A percentile compares a stretch with the other conserved stretches of the same genome.
These are phyloP conservation scores for Oreotragus oreotragus DNA, from an alignment of 2,113 vertebrate species.

Conservation along the genomic window DNA sequence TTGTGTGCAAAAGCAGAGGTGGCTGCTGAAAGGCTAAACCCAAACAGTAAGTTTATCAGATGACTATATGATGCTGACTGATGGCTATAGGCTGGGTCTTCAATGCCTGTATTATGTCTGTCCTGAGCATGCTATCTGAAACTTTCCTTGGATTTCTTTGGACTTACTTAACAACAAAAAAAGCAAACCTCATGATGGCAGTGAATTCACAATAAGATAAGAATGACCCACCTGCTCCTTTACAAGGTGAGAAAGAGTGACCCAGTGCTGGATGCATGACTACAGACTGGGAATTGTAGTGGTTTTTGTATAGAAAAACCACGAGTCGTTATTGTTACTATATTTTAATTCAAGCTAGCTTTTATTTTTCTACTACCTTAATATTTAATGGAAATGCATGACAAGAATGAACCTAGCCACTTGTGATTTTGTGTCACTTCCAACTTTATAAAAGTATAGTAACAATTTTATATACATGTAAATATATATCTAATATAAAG, in stretches of 20 bases:
- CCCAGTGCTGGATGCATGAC: not conserved
- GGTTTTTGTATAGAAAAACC: not conserved
- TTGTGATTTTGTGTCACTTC: constrained; percentile 14
- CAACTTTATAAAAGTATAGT: not conserved
- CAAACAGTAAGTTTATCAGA: not conserved
- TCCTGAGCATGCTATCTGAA: not conserved
- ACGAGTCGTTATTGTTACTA: not conserved
- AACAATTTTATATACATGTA: not conserved
- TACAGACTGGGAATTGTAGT: not conserved
- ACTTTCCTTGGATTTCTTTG: not conserved
- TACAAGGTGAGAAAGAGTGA: not conserved
- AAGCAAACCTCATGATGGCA: not conserved
- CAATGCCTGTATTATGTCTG: not conserved
- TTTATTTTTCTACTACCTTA: not conserved
- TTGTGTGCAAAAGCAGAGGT: not conserved
- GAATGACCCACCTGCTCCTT: not conserved
- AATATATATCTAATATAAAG: not conserved
- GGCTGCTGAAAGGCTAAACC: not conserved
- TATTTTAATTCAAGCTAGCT: not conserved
- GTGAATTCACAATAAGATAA: not conserved
- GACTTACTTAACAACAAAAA: not conserved
- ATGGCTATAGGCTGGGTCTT: not conserved
- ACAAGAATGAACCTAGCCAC: not conserved
- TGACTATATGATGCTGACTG: not conserved
- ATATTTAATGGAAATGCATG: not conserved